Percentiles rank a stretch among this genome's conserved stretches.
These are phyloP conservation scores for Zoanthus gigantus DNA, from an alignment of 92 coral and sea anemone species.

Conservation along the genomic window DNA sequence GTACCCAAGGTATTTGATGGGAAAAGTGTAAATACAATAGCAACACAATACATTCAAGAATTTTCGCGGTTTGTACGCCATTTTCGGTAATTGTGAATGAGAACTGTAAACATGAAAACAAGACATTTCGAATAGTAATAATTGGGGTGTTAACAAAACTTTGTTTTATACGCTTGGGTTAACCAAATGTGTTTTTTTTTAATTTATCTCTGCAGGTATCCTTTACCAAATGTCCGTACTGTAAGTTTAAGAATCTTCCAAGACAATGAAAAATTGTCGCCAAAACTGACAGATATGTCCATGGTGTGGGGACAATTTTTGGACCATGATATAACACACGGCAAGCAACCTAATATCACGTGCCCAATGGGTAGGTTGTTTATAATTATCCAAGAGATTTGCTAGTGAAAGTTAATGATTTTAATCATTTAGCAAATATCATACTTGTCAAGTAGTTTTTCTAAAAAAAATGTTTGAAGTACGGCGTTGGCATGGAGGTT, in stretches of 20 bases:
- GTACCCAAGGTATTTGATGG: neutral
- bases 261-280: slow-evolving; percentile 47
- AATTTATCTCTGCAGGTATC: neutral
- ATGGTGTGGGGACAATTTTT: slow-evolving; percentile 82
- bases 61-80: no score
- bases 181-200: neutral
- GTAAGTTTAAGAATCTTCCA: slow-evolving; percentile 39
- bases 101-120: no score
- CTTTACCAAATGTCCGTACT: slow-evolving; percentile 60
- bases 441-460: no score
- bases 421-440: neutral
- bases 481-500: no score
- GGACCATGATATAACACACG: slow-evolving; percentile 77
- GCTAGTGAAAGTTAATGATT: neutral
- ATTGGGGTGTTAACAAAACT: no score
- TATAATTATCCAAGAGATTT: neutral
- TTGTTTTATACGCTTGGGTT: neutral
- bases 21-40: neutral
- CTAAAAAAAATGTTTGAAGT: no score
- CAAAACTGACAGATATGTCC: slow-evolving; percentile 56
- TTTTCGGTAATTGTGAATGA: no score
- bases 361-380: slow-evolving; percentile 26
- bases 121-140: no score
- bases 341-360: slow-evolving; percentile 24
- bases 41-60: no score